Base-by-base conservation (phyloP, 2,797 vertebrate species). In the Manis crassicaudata region DNA sequence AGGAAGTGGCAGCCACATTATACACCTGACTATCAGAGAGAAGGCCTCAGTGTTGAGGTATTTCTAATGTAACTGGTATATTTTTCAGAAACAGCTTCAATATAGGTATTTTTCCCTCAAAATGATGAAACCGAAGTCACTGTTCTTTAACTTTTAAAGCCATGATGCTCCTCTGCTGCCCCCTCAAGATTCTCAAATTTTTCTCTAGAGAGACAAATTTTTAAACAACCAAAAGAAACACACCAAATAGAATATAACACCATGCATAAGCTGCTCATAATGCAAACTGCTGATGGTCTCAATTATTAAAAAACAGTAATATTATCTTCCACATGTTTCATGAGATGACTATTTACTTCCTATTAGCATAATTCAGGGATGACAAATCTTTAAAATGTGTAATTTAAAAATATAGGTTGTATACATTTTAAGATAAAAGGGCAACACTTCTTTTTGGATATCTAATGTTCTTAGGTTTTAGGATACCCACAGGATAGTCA, bases 121-220 rank as follows among this genome's bases (percentile, higher is more conserved):
- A 89, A 83, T n/a, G 40, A 76, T 37, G 56, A 52, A 79, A 46
- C 21, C 83, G 13, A 32, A 58, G 80, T 32, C 25, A 37, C 17
- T 46, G 62, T 94, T 54, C 70, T 27, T 13, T 6, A 56, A 23
- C 70, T 81, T 84, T 63, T 25, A 56, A 94, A 77, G 67, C 67
- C 63, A 63, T 7, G 3, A 80, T 1, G 63, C 5, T 86, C 29
- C 95, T 91, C 70, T 97, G 50, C 93, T 95, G 96, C 92, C 93
- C 92, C 88, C 93, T 94, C n/a, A 76, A 89, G 95, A 92, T 65
- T 70, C 27, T 70, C 77, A 37, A 23, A 10, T 67, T 73, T 79
- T 95, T 76, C 72, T 95, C 60, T 56, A 92, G 67, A 94, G 32
- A 90, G 60, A 75, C n/a, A 77, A 23, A 56, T 76, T 46, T 94